Base-by-base conservation (phyloP, 2,888 invertebrate species). In the Kryphioiulus occultus region DNA sequence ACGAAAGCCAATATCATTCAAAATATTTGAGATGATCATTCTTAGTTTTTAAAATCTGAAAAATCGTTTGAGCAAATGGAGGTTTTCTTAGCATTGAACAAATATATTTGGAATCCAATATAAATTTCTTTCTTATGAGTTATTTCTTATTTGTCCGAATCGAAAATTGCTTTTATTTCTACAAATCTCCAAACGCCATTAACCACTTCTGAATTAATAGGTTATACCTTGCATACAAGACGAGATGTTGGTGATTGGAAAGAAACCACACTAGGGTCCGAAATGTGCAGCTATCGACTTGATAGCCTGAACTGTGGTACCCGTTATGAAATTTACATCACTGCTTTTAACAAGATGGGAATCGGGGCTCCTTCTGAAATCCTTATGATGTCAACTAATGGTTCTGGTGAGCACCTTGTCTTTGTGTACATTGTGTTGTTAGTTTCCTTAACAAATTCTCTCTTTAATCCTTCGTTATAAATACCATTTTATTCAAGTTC, bases 191-290 rank as follows among this genome's bases (percentile, higher is more conserved):
- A 7, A 35, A 35, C 7, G 35, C 35, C 7, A 35, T 2, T 35
- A 7, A 35, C 35, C 35, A 35, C 7, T 35, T 35, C 7, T 35
- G 35, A 35, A 4, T 35, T 35, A 4, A 35, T 35, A 90, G 98
- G 98, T 0, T 97, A 97, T 93, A 96, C 96, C 39, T 94, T 98
- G 89, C 96, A 97, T 91, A 97, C 96, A 93, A 98, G 98, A 92
- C 97, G 97, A 88, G 98, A 98, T 92, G 98, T 97, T 91, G 97
- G 97, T 26, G 97, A 97, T 91, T 98, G 97, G 97, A 96, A 96
- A 83, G 86, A 89, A 59, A 44, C 86, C 7, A 87, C 85, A 82
- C 82, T 89, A 19, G 88, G 88, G 19, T 87, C 89, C 9, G 88
- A 89, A 39, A 59, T 87, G 3, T 78, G 87, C 26, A 89, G 88